Evolutionary conservation across 30 jellyfish, hydroid and myxozoan genomes (phyloP), one percentile per base, ranked within the genome.

Genomic region (Cassiopea xamachana): DNA sequence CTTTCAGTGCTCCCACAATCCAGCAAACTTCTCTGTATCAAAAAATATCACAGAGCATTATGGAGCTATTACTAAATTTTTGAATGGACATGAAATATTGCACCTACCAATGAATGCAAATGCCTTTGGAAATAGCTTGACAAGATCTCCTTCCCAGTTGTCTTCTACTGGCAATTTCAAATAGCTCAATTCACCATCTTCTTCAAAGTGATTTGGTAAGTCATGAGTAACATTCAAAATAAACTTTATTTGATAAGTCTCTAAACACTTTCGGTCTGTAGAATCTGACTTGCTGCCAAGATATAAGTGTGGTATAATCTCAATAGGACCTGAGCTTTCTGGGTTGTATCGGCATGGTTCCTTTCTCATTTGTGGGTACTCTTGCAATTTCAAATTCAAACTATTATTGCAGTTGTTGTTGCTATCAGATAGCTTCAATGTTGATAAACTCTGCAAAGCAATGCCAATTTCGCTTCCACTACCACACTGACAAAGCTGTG

Each of bases 401-500:
- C 73, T 48, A 27, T 70, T 49, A 59, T 60, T 72, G 88, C 84
- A 77, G 45, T 83, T 84, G 84, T 84, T 91, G 75, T 78, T 76
- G 61, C 48, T 76, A 69, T 95, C 96, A 45, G 98, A 79, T 43
- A 94, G 82, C 64, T 77, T 85, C 69, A 78, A 47, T 47, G 91
- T 89, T 8, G 97, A 91, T 60, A 91, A 48, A 73, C 92, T 75
- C 90, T 71, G 85, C 78, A 96, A 70, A n/a, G 97, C 85, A 46
- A 88, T 92, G 75, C 91, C 93, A 46, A 85, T 85, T 86, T 96
- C 99, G 27, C 76, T 92, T 50, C 98, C 99, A 19, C 92, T 98
- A 13, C 99, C 98, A 64, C 98, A 87, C 48, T 85, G 97, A 74
- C 99, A 96, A 44, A 96, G 85, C 55, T 92, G 98, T 0, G 99